Evolutionary conservation across 2,888 invertebrate genomes (phyloP).

Genomic region (Exocentrus adspersus): DNA sequence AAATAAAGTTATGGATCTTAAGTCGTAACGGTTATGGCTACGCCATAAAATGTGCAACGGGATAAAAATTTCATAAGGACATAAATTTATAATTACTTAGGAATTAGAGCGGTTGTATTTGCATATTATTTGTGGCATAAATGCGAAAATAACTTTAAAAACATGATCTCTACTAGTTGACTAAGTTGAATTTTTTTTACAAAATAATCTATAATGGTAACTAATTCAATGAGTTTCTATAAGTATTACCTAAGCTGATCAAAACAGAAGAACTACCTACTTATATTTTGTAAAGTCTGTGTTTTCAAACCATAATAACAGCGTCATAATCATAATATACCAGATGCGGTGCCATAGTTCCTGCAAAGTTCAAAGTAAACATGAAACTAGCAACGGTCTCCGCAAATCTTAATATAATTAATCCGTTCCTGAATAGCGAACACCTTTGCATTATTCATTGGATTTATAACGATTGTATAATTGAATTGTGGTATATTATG

Average conservation of each 20-base stretch:
- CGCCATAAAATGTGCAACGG: conserved; percentile 11
- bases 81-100: conserved; percentile 8
- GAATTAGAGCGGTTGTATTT: neutral
- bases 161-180: too few species aligned
- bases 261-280: too few species aligned
- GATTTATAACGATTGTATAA: conserved; percentile 45
- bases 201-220: too few species aligned
- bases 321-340: too few species aligned
- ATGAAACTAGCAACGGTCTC: conserved; percentile 24
- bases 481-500: conserved; percentile 46
- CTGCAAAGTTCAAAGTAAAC: conserved; percentile 23
- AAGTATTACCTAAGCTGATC: too few species aligned
- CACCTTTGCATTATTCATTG: conserved; percentile 47
- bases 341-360: neutral
- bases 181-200: too few species aligned
- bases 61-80: conserved; percentile 4
- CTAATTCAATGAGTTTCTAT: too few species aligned
- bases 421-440: conserved; percentile 42
- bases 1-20: conserved; percentile 26
- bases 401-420: conserved; percentile 40
- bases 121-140: too few species aligned
- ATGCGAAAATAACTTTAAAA: too few species aligned
- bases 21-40: conserved; percentile 22
- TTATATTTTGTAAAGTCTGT: too few species aligned
- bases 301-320: neutral